Percentiles rank a stretch among this genome's conserved stretches.
Evolutionary conservation across 2,797 vertebrate species (phyloP).

Genomic region (Neoniphon sammara): DNA sequence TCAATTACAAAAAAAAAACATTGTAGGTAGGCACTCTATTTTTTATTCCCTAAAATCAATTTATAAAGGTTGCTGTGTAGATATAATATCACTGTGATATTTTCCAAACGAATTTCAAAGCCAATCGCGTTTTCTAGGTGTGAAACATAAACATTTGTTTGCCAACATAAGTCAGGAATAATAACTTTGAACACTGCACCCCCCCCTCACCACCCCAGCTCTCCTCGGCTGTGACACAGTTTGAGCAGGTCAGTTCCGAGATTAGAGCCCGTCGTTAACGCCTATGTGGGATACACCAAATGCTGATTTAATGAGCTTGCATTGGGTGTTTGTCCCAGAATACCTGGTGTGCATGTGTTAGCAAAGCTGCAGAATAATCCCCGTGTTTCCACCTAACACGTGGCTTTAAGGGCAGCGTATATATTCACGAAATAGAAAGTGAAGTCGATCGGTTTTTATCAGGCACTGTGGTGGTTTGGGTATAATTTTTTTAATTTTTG

Average conservation of each 20-base stretch:
- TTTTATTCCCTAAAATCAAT: not conserved
- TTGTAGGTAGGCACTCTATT: not conserved
- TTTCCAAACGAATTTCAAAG: constrained; percentile 12
- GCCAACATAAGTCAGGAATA: not conserved
- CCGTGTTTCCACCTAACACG: constrained; percentile 53
- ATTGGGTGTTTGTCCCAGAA: constrained; percentile 77
- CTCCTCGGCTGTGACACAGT: constrained; percentile 64
- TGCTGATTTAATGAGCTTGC: constrained; percentile 80
- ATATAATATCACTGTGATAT: not conserved
- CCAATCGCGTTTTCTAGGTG: not conserved
- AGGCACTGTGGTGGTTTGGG: constrained; percentile 27
- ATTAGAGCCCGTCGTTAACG: constrained; percentile 78
- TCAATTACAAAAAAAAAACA: not conserved
- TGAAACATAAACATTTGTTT: not conserved
- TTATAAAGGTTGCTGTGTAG: not conserved
- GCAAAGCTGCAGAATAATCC: constrained; percentile 69
- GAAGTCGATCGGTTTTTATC: constrained; percentile 8
- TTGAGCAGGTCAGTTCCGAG: constrained; percentile 70
- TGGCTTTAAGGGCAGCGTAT: constrained; percentile 43
- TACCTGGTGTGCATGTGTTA: constrained; percentile 75
- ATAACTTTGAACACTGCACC: too few species aligned
- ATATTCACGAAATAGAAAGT: constrained; percentile 5
- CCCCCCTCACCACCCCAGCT: not conserved
- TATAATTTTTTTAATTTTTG: constrained; percentile 44
- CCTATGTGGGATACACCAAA: constrained; percentile 73